A percentile compares a stretch with the other conserved stretches of the same genome.
phyloP scores from a whole-genome alignment of 2,888 invertebrate species.

The Fragum sueziense region DNA sequence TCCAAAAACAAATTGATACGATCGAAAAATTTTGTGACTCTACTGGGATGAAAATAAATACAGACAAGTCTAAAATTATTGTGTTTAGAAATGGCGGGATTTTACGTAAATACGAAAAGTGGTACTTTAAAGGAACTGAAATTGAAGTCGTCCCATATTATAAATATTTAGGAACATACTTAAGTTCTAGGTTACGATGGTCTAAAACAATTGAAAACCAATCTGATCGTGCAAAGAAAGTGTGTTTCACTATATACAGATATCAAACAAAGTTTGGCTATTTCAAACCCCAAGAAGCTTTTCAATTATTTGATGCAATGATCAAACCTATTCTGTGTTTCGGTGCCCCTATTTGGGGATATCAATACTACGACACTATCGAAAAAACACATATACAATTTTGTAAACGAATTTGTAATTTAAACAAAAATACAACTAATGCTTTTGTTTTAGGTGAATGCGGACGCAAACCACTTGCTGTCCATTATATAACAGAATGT shows the following conservation, averaged over 20 bases:
- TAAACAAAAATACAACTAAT: slow-evolving; percentile 9
- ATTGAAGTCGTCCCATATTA: slow-evolving; percentile 9
- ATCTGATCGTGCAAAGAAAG: neutral
- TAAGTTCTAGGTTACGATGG: no score
- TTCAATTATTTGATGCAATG: neutral
- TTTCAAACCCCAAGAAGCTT: neutral
- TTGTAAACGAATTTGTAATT: neutral
- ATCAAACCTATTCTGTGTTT: slow-evolving; percentile 5
- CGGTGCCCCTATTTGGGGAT: slow-evolving; percentile 2
- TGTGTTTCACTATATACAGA: neutral
- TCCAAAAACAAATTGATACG: slow-evolving; percentile 6
- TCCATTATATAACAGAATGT: slow-evolving; percentile 15
- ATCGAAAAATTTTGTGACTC: slow-evolving; percentile 15
- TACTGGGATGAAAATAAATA: slow-evolving; percentile 8
- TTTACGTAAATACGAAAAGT: neutral
- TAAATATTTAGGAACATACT: slow-evolving; percentile 7
- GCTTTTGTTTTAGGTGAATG: slow-evolving; percentile 10
- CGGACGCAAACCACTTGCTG: neutral
- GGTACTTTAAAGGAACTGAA: neutral
- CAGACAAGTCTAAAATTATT: slow-evolving; percentile 2
- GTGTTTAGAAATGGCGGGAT: slow-evolving; percentile 2
- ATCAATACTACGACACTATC: neutral
- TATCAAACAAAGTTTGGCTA: neutral
- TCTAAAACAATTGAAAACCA: no score
- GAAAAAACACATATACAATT: slow-evolving; percentile 1